phyloP scores from a whole-genome alignment of 2,888 invertebrate genomes.

The Nephrotoma appendiculata region DNA sequence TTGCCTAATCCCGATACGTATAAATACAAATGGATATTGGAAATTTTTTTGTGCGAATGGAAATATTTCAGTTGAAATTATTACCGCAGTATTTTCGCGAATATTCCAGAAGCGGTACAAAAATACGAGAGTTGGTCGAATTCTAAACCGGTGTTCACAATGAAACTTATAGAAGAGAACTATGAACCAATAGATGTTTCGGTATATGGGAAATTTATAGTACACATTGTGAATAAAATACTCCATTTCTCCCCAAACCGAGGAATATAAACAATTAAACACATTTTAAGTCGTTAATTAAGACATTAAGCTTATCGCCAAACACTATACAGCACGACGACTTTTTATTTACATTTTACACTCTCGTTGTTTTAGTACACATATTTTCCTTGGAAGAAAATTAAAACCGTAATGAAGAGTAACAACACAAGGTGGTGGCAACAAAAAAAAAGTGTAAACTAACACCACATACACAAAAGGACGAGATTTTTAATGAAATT shows the following conservation, averaged over 20 bases:
- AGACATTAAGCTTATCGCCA: background rate
- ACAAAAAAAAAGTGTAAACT: background rate
- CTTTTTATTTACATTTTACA: background rate
- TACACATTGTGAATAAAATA: background rate
- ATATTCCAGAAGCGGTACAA: no score
- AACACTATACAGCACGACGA: background rate
- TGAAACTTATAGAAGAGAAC: no score
- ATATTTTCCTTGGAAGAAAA: background rate
- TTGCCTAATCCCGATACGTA: no score
- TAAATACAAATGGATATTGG: no score
- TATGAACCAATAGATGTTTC: no score
- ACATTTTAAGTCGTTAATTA: background rate
- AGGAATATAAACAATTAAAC: background rate
- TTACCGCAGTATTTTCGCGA: no score
- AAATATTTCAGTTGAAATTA: no score
- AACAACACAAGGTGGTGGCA: background rate
- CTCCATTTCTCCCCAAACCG: background rate
- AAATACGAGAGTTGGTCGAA: no score
- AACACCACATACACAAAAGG: background rate
- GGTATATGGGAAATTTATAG: no score
- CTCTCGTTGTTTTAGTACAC: background rate
- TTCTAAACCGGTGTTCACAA: no score
- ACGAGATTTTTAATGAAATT: background rate
- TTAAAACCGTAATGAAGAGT: background rate
- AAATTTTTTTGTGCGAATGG: no score